Evolutionary conservation across 2,888 invertebrate species (phyloP), one percentile per base, ranked within the genome.

Genomic region (Rhagonycha fulva): DNA sequence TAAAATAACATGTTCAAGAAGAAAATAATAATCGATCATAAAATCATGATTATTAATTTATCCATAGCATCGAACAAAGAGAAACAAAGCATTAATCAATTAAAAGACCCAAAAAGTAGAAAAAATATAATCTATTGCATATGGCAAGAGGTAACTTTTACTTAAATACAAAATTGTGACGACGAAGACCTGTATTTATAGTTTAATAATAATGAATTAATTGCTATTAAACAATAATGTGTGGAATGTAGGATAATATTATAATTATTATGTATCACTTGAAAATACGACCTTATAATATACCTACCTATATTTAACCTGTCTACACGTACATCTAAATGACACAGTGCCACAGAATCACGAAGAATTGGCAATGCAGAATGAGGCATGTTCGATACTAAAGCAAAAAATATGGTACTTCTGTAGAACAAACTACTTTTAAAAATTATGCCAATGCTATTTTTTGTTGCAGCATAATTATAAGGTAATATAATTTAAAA

Each of bases 311-410:
- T 71, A 71, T 71, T 71, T 71, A 71, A 71, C 32, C 26, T 71
- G 71, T 71, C 71, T 71, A 63, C 71, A 23, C 62, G 71, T 71
- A 71, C 30, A 14, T 68, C 47, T 19, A 71, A 71, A 71, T 71
- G 32, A 71, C 62, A 71, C 32, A 63, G 63, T 71, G 71, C 71
- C 62, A 71, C 63, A 62, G 23, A 71, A 71, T 63, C 71, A 32
- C 62, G 71, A 71, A 23, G 63, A 63, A 71, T 71, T 71, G 62
- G 32, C 62, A 71, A 23, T 71, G 62, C 63, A 71, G 63, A 19
- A 30, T 63, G 30, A 63, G 63, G 63, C 32, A 71, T 32, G 71
- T 71, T 24, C 63, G 63, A 66, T 66, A 66, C n/a, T 24, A 66
- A 26, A n/a, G 11, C 24, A 47, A 47, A 47, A 32, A 47, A 47